Percentiles rank a stretch among this genome's conserved stretches.
phyloP scores from a whole-genome alignment of 2,888 invertebrate genomes.

The Thalpophila matura region DNA sequence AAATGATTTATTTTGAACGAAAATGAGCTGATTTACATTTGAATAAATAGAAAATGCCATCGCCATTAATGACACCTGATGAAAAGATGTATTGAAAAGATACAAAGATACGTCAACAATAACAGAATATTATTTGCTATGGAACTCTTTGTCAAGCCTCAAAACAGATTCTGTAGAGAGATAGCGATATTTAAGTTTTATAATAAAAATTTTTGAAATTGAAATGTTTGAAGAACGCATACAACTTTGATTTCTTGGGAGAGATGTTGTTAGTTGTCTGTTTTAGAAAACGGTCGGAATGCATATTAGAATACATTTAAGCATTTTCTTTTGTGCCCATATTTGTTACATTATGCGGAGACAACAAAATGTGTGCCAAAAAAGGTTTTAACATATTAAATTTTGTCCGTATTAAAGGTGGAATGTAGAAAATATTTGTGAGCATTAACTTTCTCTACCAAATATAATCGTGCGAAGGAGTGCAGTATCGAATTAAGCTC shows the following conservation, averaged over 20 bases:
- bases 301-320: neutral
- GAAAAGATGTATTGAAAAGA: slow-evolving; percentile 27
- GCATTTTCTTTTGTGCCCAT: neutral
- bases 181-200: neutral
- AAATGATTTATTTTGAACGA: slow-evolving; percentile 35
- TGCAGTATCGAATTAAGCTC: too few relatives aligned
- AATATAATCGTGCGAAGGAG: too few relatives aligned
- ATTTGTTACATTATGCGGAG: slow-evolving; percentile 7
- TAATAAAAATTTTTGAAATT: neutral
- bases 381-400: slow-evolving; percentile 46
- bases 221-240: neutral
- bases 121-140: neutral
- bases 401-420: slow-evolving; percentile 8
- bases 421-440: neutral
- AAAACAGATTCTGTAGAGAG: neutral
- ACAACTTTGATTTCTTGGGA: slow-evolving; percentile 7
- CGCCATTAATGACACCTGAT: slow-evolving; percentile 13
- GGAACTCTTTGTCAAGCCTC: neutral
- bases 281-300: neutral
- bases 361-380: slow-evolving; percentile 37
- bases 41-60: slow-evolving; percentile 28
- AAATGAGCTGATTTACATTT: slow-evolving; percentile 48
- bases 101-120: neutral
- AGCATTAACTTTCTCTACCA: too few relatives aligned
- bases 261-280: neutral